These are phyloP conservation scores for Phanerotoma sp. DNA, from an alignment of 2,888 invertebrate genomes.

Conservation along the genomic window DNA sequence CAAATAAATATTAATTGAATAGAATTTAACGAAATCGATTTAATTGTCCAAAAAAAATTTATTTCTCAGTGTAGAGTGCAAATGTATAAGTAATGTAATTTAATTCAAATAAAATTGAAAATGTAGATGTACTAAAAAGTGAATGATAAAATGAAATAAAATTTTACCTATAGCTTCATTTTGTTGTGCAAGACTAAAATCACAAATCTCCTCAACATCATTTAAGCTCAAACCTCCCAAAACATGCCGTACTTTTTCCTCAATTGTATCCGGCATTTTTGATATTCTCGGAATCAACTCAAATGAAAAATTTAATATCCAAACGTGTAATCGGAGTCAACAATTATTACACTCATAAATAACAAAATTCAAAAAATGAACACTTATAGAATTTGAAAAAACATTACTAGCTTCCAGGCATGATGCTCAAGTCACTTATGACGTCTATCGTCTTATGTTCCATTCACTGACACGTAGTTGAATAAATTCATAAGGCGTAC, in stretches of 20 bases:
- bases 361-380: not conserved
- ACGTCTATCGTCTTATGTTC: not conserved
- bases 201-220: constrained; percentile 74
- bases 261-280: constrained; percentile 63
- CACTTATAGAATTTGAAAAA: not conserved
- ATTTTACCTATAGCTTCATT: constrained; percentile 70
- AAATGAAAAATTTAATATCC: not conserved
- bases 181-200: constrained; percentile 81
- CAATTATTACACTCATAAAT: not conserved
- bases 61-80: too few relatives aligned
- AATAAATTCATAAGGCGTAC: constrained; percentile 1
- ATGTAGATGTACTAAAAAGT: not conserved
- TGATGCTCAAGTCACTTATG: not conserved
- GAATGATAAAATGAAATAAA: not conserved
- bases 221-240: constrained; percentile 67
- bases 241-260: constrained; percentile 65
- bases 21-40: too few relatives aligned
- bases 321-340: not conserved
- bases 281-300: too few relatives aligned
- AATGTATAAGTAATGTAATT: not conserved
- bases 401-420: not conserved
- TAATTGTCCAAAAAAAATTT: too few relatives aligned
- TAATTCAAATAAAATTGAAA: not conserved
- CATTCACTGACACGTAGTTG: not conserved
- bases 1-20: too few relatives aligned